Evolutionary conservation across 1,140 invertebrate species (phyloP), one percentile per base, ranked within the genome.

Genomic region (Aphelinus certus): DNA sequence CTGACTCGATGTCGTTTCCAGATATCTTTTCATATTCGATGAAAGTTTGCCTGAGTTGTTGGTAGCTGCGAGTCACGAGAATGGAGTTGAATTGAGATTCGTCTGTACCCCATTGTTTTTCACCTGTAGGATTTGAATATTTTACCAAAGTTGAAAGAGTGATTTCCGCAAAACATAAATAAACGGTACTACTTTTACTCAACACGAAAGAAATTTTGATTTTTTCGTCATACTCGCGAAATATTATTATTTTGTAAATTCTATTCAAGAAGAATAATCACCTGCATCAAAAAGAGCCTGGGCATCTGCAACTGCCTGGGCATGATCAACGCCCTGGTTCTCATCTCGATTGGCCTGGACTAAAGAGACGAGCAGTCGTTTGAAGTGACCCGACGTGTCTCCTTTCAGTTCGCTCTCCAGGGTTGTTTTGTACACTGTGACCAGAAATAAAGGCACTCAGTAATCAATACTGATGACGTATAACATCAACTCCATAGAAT

Each of bases 381-480:
- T 95, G 88, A 98, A 98, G 83, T 95, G 91, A n/a, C 95, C 97
- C 2, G 96, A 97, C 42, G 97, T 98, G 82, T 99, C 98, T 45
- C 93, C 94, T 82, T 94, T 94, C 66, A 99, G 89, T 82, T 98
- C 97, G 3, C 91, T 91, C 83, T 99, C 97, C 73, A 99, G 86
- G 63, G 92, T 88, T 83, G 92, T 95, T 76, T 92, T 91, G 85
- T 96, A 98, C 79, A 96, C 94, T 96, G 82, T 66, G 87, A 89
- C 80, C 4, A 77, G 77, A 68, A 79, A 66, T 65, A 53, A 61
- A 70, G 26, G 26, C 26, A 26, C 26, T 26, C 26, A 26, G 26
- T 26, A 26, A 26, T 26, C 26, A 26, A 26, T 26, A 26, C 64
- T 9, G 69, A 61, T 66, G 58, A 68, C 5, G 9, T 47, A 3